These are phyloP conservation scores for Cherax destructor DNA, from an alignment of 1,140 invertebrate species.

Conservation along the genomic window DNA sequence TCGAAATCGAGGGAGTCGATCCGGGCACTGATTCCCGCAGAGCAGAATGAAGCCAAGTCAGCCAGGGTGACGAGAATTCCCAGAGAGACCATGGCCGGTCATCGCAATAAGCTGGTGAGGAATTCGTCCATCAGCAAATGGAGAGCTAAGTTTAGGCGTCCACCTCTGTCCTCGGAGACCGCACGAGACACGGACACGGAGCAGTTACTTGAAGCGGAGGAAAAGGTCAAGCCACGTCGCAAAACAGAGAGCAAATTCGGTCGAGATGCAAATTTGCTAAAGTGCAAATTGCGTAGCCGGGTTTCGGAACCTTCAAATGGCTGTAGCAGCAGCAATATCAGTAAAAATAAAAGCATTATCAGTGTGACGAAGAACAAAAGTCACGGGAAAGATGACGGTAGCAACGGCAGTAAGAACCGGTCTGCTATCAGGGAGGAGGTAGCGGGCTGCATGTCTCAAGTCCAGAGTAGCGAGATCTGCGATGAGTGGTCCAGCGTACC, in stretches of 20 bases:
- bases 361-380: constrained; percentile 30
- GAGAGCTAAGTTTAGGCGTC: constrained; percentile 54
- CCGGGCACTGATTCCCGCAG: background rate
- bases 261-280: background rate
- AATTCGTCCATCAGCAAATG: constrained; percentile 61
- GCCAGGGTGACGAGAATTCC: constrained; percentile 48
- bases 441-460: background rate
- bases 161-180: constrained; percentile 34
- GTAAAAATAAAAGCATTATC: constrained; percentile 21
- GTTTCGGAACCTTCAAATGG: constrained; percentile 5
- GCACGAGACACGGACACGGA: constrained; percentile 54
- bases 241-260: background rate
- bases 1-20: background rate
- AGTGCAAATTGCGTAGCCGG: background rate
- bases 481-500: constrained; percentile 42
- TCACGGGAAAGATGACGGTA: background rate
- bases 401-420: background rate
- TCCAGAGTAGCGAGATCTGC: background rate
- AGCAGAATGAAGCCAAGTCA: constrained; percentile 45
- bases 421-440: background rate
- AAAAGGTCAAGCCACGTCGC: constrained; percentile 10
- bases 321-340: constrained; percentile 22
- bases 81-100: constrained; percentile 51
- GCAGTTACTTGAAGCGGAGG: constrained; percentile 46
- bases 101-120: constrained; percentile 55